These are phyloP conservation scores for Muscina levida DNA, from an alignment of 2,888 invertebrate genomes.

Conservation along the genomic window DNA sequence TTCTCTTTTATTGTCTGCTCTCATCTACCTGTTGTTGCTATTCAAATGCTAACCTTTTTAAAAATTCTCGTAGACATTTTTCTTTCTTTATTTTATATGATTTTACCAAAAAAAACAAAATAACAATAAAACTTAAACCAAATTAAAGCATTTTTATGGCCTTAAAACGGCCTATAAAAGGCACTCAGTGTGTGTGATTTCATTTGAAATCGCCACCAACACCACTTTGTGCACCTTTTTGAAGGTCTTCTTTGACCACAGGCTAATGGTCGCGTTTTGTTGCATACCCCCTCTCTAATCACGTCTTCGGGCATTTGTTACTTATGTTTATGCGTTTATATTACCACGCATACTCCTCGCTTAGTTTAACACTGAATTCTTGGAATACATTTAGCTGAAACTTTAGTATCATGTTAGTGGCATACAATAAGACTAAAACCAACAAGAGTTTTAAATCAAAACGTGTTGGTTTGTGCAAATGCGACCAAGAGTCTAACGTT, in stretches of 20 bases:
- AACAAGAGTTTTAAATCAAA: not conserved
- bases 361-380: constrained; percentile 2
- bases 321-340: no score
- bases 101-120: constrained; percentile 23
- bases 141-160: constrained; percentile 24
- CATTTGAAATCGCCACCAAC: not conserved
- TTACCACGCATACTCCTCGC: not conserved
- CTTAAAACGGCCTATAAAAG: constrained; percentile 36
- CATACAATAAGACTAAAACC: not conserved
- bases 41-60: constrained; percentile 1
- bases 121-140: no score
- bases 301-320: not conserved
- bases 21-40: constrained; percentile 10
- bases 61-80: constrained; percentile 24
- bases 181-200: not conserved
- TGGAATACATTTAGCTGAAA: constrained; percentile 18
- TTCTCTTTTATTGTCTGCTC: not conserved
- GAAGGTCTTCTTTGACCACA: not conserved
- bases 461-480: not conserved
- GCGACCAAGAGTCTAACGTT: not conserved
- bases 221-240: not conserved
- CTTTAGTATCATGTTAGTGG: not conserved
- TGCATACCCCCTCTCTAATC: constrained; percentile 6
- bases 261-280: constrained; percentile 23
- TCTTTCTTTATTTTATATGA: not conserved